phyloP scores from a whole-genome alignment of 1,140 invertebrate species.

The Berghia stephanieae region DNA sequence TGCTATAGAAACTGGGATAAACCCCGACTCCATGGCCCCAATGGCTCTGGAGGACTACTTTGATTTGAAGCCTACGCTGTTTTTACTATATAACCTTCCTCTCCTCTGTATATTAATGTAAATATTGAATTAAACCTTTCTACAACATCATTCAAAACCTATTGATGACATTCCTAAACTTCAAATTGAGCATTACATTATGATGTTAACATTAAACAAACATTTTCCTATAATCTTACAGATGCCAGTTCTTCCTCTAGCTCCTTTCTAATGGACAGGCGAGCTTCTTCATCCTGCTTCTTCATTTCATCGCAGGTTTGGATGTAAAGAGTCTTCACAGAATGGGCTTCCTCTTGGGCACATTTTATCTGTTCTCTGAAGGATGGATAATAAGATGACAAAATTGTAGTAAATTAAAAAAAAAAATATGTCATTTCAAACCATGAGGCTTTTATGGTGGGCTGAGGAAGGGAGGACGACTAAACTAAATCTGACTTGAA shows the following conservation, averaged over 20 bases:
- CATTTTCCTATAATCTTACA: neutral
- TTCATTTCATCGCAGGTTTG: slow-evolving; percentile 53
- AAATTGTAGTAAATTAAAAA: neutral
- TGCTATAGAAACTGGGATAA: no score
- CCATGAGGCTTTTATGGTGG: neutral
- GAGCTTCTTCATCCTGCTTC: slow-evolving; percentile 40
- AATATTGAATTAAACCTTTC: neutral
- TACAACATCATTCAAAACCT: neutral
- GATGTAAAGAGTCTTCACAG: slow-evolving; percentile 60
- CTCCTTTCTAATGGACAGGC: slow-evolving; percentile 32
- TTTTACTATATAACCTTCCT: no score
- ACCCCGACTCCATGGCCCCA: no score
- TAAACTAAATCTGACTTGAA: no score
- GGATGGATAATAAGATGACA: neutral
- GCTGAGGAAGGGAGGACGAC: neutral
- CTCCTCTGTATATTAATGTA: no score
- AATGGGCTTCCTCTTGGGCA: slow-evolving; percentile 51
- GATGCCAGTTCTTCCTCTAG: slow-evolving; percentile 35
- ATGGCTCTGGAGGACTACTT: no score
- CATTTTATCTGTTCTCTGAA: slow-evolving; percentile 48
- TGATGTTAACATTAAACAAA: neutral
- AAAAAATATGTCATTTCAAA: no score
- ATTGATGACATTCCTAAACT: neutral
- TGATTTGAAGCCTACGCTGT: no score
- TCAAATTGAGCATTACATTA: neutral